phyloP scores from a whole-genome alignment of 37 sponge, comb jelly and placozoan genomes.

The Ianthella basta region DNA sequence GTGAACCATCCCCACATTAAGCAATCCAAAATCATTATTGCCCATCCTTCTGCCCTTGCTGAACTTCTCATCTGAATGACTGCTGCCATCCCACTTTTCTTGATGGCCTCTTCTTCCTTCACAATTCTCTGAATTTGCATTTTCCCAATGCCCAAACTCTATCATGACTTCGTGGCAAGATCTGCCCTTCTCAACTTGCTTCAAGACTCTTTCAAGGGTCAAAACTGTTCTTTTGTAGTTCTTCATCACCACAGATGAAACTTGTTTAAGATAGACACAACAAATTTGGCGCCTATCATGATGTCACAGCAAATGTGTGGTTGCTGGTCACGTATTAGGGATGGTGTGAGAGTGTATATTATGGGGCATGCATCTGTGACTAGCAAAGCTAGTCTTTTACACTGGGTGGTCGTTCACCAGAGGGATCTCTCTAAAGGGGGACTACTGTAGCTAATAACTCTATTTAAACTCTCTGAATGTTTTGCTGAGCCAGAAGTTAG shows the following conservation, averaged over 20 bases:
- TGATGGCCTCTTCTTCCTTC: neutral
- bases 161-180: neutral
- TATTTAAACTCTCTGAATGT: too few relatives aligned
- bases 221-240: neutral
- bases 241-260: neutral
- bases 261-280: neutral
- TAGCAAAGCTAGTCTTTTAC: too few relatives aligned
- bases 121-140: neutral
- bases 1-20: conserved; percentile 4
- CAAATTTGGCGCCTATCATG: neutral
- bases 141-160: neutral
- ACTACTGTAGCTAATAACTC: too few relatives aligned
- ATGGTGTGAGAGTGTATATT: neutral
- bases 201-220: neutral
- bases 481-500: too few relatives aligned
- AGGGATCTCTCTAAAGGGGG: too few relatives aligned
- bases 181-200: neutral
- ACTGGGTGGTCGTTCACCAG: too few relatives aligned
- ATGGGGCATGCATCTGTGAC: neutral
- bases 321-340: neutral
- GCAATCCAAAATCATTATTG: neutral
- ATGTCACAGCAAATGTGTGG: neutral
- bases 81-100: neutral
- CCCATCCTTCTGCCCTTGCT: neutral
- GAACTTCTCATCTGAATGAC: neutral